A percentile compares a stretch with the other conserved stretches of the same genome.
phyloP scores from a whole-genome alignment of 2,797 vertebrate species.

The Todus mexicanus region DNA sequence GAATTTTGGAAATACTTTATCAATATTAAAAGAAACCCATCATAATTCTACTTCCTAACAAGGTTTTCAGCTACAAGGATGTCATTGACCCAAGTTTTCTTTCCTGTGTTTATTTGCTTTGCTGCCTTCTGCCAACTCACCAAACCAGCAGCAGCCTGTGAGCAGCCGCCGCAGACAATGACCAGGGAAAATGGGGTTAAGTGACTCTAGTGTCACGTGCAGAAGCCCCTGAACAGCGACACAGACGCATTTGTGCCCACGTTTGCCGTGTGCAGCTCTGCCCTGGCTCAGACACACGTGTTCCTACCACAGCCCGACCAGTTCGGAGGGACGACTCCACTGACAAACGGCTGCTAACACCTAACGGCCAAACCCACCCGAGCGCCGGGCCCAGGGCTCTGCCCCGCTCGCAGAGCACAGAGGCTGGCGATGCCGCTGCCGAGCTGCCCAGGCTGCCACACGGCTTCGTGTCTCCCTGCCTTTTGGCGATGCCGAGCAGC shows the following conservation, averaged over 20 bases:
- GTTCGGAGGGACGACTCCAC: not conserved
- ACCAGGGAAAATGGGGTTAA: not conserved
- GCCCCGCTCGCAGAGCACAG: not conserved
- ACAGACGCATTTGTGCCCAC: not conserved
- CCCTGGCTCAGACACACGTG: fast-evolving
- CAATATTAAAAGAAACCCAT: not conserved
- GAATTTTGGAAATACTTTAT: not conserved
- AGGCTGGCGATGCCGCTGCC: not conserved
- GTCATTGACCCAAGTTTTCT: not conserved
- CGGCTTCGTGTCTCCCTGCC: fast-evolving
- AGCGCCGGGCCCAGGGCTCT: fast-evolving
- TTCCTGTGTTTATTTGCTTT: not conserved
- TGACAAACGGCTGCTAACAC: not conserved
- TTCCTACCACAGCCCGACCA: not conserved
- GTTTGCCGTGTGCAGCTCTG: not conserved
- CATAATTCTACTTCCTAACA: not conserved
- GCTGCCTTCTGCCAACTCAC: not conserved
- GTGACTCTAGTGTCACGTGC: not conserved
- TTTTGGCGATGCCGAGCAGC: not conserved
- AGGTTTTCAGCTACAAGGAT: not conserved
- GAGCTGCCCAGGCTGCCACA: not conserved
- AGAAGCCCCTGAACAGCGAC: not conserved
- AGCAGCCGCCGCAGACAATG: not conserved
- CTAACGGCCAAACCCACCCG: not conserved
- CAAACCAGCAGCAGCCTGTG: not conserved